These are phyloP conservation scores for Nannoperca australis DNA, from an alignment of 2,797 vertebrate species.

Conservation along the genomic window DNA sequence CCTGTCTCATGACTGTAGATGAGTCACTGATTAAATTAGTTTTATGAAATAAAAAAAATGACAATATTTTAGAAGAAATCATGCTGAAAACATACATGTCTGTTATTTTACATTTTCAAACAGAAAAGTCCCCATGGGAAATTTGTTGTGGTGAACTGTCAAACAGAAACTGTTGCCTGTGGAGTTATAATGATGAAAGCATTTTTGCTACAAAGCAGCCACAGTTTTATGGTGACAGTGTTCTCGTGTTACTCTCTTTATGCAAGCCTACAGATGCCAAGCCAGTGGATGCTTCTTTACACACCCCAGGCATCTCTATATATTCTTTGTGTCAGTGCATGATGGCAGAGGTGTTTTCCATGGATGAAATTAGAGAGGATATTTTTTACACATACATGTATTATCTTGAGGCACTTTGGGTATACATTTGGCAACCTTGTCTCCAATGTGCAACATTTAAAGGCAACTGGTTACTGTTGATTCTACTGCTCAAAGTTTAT, in stretches of 20 bases:
- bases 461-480: neutral
- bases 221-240: neutral
- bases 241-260: neutral
- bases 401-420: neutral
- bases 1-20: neutral
- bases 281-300: neutral
- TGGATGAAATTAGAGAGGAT: neutral
- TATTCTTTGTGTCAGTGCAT: neutral
- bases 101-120: neutral
- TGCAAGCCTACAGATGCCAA: neutral
- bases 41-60: neutral
- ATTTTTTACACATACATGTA: neutral
- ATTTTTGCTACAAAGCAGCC: neutral
- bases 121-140: neutral
- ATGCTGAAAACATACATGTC: neutral
- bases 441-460: neutral
- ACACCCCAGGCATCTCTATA: neutral
- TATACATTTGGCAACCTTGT: neutral
- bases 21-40: neutral
- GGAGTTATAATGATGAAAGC: slow-evolving; percentile 2
- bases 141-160: neutral
- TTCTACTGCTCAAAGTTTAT: too few relatives aligned
- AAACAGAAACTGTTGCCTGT: neutral
- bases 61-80: neutral
- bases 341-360: neutral